Conservation (phyloP, 2,888 invertebrate genomes). For the Elmis aenea region DNA sequence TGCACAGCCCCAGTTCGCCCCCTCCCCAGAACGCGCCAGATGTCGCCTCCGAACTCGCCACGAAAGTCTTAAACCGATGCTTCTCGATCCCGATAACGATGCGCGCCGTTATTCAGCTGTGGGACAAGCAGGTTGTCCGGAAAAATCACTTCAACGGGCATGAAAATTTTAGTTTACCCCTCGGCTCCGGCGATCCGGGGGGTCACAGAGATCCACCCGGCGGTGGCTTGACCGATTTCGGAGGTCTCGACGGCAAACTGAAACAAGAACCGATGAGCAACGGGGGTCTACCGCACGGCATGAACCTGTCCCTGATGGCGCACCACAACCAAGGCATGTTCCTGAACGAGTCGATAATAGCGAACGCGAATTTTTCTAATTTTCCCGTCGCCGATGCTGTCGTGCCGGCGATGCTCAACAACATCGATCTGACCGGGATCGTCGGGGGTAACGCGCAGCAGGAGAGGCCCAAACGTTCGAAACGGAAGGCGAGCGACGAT, state of each 20-base stretch:
- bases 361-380: constrained; percentile 41
- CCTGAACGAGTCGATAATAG: constrained; percentile 42
- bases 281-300: constrained; percentile 32
- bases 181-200: constrained; percentile 64
- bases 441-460: constrained; percentile 32
- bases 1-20: constrained; percentile 58
- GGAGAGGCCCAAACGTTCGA: constrained; percentile 47
- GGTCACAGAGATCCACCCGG: constrained; percentile 46
- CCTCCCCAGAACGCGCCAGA: constrained; percentile 41
- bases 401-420: constrained; percentile 32
- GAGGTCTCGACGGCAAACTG: constrained; percentile 40
- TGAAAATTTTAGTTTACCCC: constrained; percentile 61
- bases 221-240: constrained; percentile 47
- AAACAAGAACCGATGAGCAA: constrained; percentile 44
- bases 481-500: constrained; percentile 59
- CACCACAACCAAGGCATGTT: constrained; percentile 40
- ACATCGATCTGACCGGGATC: constrained; percentile 42
- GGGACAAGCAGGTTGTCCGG: constrained; percentile 67
- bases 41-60: constrained; percentile 52
- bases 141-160: constrained; percentile 45
- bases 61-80: constrained; percentile 76
- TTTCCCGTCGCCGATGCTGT: constrained; percentile 34
- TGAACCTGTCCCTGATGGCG: constrained; percentile 33
- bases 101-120: constrained; percentile 77
- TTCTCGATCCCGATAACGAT: constrained; percentile 91